Evolutionary conservation across 2,888 invertebrate genomes (phyloP).

Genomic region (Mesorhabditis sp.): DNA sequence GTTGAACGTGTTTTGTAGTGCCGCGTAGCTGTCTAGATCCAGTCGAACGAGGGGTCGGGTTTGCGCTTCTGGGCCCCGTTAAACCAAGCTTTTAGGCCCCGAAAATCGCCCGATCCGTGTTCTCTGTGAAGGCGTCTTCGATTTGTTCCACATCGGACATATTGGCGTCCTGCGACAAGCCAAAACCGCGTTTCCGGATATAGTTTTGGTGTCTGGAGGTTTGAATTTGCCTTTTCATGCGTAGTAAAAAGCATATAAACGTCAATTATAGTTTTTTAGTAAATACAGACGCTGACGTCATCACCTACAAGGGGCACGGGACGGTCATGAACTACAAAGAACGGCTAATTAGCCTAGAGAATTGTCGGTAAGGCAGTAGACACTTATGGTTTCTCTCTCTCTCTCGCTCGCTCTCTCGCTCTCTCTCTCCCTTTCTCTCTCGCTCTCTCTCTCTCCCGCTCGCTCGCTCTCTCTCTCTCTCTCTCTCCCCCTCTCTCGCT

Average conservation of each 20-base stretch:
- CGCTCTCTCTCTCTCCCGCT: no score
- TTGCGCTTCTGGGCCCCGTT: no score
- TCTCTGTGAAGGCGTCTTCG: background rate
- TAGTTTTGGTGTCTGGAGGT: background rate
- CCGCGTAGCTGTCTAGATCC: no score
- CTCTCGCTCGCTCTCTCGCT: no score
- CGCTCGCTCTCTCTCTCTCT: no score
- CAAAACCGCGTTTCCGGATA: background rate
- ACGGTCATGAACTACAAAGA: constrained; percentile 22
- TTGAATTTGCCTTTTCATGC: background rate
- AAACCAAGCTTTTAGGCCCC: no score
- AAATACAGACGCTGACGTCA: constrained; percentile 28
- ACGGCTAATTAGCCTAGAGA: constrained; percentile 13
- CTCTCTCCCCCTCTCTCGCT: no score
- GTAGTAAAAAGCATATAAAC: background rate
- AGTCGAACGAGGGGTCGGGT: no score
- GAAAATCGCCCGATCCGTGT: background rate
- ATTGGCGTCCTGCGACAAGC: background rate
- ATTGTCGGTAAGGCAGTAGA: constrained; percentile 22
- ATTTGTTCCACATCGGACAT: background rate
- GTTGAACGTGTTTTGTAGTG: no score
- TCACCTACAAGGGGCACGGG: constrained; percentile 21
- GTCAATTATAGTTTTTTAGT: constrained; percentile 19
- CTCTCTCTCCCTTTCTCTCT: no score
- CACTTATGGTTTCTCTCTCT: no score